Percentiles rank a stretch among this genome's conserved stretches.
Conservation (phyloP, 2,888 invertebrate genomes). For the Toxonevra muliebris region DNA sequence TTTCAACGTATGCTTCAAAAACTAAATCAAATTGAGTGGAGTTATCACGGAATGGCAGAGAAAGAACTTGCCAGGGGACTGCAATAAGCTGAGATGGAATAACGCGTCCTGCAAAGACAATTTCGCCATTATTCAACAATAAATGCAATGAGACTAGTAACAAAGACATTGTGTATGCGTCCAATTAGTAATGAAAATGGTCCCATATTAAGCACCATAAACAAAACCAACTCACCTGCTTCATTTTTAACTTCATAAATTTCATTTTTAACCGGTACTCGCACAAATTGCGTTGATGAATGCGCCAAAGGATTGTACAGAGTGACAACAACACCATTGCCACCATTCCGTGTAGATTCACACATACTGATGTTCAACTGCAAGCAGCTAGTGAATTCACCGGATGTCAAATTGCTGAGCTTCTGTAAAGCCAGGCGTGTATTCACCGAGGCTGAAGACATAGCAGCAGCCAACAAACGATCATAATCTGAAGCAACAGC, state of each 20-base stretch:
- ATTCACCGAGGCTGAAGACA: constrained; percentile 68
- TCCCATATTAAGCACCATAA: no score
- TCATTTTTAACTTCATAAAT: constrained; percentile 36
- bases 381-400: constrained; percentile 68
- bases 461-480: constrained; percentile 74
- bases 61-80: constrained; percentile 68
- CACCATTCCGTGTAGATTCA: constrained; percentile 69
- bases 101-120: constrained; percentile 57
- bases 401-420: constrained; percentile 45
- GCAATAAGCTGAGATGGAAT: constrained; percentile 72
- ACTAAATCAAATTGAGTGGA: constrained; percentile 65
- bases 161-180: background rate
- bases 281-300: constrained; percentile 68
- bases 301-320: constrained; percentile 85
- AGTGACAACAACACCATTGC: constrained; percentile 74
- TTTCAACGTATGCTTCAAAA: constrained; percentile 65
- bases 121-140: no score
- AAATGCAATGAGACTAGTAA: background rate
- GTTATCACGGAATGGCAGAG: constrained; percentile 71
- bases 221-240: constrained; percentile 26
- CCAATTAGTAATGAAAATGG: no score
- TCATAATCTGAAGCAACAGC: constrained; percentile 91
- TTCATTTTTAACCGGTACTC: constrained; percentile 70
- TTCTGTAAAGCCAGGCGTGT: constrained; percentile 49
- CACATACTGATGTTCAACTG: constrained; percentile 83